Evolutionary conservation across 2,797 vertebrate species (phyloP), one percentile per base, ranked within the genome.

Genomic region (Chloroceryle amazona): DNA sequence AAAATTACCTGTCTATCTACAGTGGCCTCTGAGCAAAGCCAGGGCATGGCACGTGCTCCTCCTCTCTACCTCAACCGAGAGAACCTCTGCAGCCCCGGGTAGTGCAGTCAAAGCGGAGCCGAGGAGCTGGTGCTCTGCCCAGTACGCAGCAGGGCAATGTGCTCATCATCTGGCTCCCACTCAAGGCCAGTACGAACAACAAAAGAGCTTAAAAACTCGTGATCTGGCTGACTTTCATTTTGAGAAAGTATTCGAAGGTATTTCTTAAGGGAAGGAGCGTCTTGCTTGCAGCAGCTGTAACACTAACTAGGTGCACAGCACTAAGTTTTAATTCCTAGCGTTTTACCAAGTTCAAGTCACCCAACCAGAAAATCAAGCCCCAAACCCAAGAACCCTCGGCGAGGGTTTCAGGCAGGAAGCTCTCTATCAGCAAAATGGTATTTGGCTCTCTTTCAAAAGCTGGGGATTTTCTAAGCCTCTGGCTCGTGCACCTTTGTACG

Each of bases 401-500:
- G 39, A 86, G 35, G 66, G 51, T 35, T 81, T 91, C 33, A 46
- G 80, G 76, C 95, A 96, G 96, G 96, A 96, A 96, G 88, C 55
- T 75, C 68, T 91, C 68, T 91, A 89, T 92, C 95, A 86, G 86
- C 74, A 63, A 75, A 67, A 74, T 33, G 55, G 55, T 4, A 29
- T 55, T 79, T 96, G 96, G 93, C 96, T 23, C 19, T n/a, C 46
- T 65, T 67, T 90, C 95, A 96, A 51, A 86, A 71, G 49, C 63
- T 26, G 39, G 47, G 80, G 57, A 79, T 78, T 71, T 93, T 74
- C 81, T 87, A 49, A 76, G 76, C 62, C 44, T 75, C 49, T 51
- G 73, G 26, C 65, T 95, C 1, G 17, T 23, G 75, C 62, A 90
- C 91, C 91, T 89, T 92, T 71, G 87, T 1, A 51, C 86, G 14